Percentiles rank a stretch among this genome's conserved stretches.
Evolutionary conservation across 2,797 vertebrate genomes (phyloP).

Genomic region (Tolypeutes matacus): DNA sequence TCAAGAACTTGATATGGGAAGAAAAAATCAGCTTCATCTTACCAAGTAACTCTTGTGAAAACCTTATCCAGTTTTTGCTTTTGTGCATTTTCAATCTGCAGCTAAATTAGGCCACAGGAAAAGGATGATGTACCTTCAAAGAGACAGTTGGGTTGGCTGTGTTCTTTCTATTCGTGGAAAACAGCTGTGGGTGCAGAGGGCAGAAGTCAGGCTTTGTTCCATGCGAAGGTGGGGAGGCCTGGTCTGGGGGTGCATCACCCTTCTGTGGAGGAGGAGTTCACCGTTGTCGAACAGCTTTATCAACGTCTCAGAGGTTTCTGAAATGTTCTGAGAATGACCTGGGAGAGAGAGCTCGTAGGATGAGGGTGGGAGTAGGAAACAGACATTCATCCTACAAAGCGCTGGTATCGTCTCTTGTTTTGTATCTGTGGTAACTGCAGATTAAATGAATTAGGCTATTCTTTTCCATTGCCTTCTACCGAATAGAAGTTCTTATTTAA

Average conservation of each 20-base stretch:
- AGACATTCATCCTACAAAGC: slow-evolving; percentile 41
- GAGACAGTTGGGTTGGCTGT: slow-evolving; percentile 78
- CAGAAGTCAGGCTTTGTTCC: slow-evolving; percentile 79
- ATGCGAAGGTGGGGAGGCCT: slow-evolving; percentile 69
- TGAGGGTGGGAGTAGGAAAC: slow-evolving; percentile 66
- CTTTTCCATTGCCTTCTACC: slow-evolving; percentile 60
- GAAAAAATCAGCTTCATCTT: slow-evolving; percentile 28
- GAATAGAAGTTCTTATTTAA: slow-evolving; percentile 16
- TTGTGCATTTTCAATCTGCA: slow-evolving; percentile 79
- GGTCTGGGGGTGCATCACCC: slow-evolving; percentile 22
- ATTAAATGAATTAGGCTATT: neutral
- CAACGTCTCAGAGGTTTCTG: slow-evolving; percentile 34
- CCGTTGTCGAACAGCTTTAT: slow-evolving; percentile 45
- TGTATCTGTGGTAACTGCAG: slow-evolving; percentile 27
- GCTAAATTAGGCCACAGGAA: slow-evolving; percentile 87
- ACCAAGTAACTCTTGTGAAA: slow-evolving; percentile 53
- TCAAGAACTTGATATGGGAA: slow-evolving; percentile 11
- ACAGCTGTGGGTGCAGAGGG: slow-evolving; percentile 82
- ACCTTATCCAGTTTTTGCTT: slow-evolving; percentile 70
- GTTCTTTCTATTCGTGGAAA: slow-evolving; percentile 86
- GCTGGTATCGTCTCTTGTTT: slow-evolving; percentile 53
- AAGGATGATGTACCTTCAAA: slow-evolving; percentile 86
- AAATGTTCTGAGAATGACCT: neutral
- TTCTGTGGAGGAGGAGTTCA: slow-evolving; percentile 74
- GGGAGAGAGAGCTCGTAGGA: slow-evolving; percentile 43